Evolutionary conservation across 2,113 vertebrate species (phyloP).

Genomic region (Cyanoliseus patagonus): DNA sequence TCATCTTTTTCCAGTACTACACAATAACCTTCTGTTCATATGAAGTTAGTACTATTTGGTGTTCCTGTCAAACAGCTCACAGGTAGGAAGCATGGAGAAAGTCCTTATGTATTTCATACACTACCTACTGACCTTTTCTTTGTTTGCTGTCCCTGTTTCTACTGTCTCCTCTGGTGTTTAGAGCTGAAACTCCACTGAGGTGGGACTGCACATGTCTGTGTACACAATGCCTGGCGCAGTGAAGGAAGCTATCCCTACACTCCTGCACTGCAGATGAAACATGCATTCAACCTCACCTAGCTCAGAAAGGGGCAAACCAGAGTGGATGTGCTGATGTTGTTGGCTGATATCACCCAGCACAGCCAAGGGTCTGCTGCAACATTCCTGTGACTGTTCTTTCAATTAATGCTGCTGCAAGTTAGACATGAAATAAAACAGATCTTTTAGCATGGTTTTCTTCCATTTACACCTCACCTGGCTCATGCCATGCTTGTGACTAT

Average conservation of each 20-base stretch:
- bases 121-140: not conserved
- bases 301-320: not conserved
- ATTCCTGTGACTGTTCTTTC: not conserved
- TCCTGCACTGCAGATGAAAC: not conserved
- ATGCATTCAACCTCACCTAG: not conserved
- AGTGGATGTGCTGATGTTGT: rapidly evolving
- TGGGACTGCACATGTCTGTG: not conserved
- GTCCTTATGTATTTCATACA: not conserved
- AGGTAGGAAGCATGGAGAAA: not conserved
- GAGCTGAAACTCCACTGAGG: not conserved
- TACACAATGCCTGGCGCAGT: not conserved
- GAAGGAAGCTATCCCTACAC: not conserved
- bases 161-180: not conserved
- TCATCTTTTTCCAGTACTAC: not conserved
- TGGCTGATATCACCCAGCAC: not conserved
- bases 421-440: not conserved
- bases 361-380: not conserved
- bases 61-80: not conserved
- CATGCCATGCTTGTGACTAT: not conserved
- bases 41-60: not conserved
- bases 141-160: not conserved
- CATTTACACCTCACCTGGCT: not conserved
- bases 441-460: not conserved
- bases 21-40: not conserved
- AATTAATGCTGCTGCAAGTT: not conserved